Evolutionary conservation across 2,113 vertebrate species (phyloP).

Genomic region (Pan paniscus): DNA sequence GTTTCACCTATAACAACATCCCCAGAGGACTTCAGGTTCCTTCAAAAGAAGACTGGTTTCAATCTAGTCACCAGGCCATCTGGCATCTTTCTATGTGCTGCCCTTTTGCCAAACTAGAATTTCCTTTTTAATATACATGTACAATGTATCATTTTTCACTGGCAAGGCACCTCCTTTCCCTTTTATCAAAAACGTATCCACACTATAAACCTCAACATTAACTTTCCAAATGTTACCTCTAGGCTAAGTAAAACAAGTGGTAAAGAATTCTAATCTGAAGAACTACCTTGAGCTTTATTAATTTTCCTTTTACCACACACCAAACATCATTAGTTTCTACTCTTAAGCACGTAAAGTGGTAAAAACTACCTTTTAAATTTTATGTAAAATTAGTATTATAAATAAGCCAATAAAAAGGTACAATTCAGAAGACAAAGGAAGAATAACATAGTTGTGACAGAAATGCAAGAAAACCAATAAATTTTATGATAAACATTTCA

Average conservation of each 20-base stretch:
- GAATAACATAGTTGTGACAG: background rate
- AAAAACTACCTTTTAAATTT: conserved; percentile 5
- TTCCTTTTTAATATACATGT: background rate
- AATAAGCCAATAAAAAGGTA: background rate
- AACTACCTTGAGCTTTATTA: background rate
- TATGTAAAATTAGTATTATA: conserved; percentile 20
- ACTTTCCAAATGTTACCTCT: background rate
- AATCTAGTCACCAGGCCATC: background rate
- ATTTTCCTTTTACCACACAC: conserved; percentile 2
- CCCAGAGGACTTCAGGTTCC: background rate
- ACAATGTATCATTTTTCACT: background rate
- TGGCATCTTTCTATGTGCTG: background rate
- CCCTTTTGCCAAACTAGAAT: background rate
- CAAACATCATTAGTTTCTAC: conserved; percentile 21
- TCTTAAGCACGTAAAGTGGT: background rate
- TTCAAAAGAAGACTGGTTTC: background rate
- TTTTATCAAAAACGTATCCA: background rate
- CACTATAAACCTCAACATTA: background rate
- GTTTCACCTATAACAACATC: background rate
- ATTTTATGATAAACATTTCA: background rate
- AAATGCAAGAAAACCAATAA: background rate
- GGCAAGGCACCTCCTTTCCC: background rate
- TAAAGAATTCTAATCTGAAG: conserved; percentile 6
- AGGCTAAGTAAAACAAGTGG: background rate
- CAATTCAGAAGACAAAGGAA: conserved; percentile 29